phyloP scores from a whole-genome alignment of 2,113 vertebrate species.

The Gadus chalcogrammus region DNA sequence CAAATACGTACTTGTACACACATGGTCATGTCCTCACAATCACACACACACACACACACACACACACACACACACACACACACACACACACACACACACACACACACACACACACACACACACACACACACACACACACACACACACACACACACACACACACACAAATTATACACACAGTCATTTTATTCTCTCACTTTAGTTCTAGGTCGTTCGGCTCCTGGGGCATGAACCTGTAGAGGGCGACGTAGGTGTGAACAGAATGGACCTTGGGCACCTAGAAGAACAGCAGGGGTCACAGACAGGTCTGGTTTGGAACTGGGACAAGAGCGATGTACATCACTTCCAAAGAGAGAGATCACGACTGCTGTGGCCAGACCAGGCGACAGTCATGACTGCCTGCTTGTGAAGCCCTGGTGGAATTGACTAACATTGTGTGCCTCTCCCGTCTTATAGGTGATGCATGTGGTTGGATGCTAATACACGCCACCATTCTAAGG shows the following conservation, averaged over 20 bases:
- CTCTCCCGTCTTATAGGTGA: too few relatives aligned
- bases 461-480: too few relatives aligned
- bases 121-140: not conserved
- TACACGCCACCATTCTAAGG: too few relatives aligned
- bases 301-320: not conserved
- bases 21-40: not conserved
- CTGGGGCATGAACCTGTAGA: slow-evolving; percentile 90
- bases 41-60: not conserved
- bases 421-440: too few relatives aligned
- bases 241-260: slow-evolving; percentile 88
- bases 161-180: slow-evolving; percentile 6
- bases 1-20: not conserved
- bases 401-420: too few relatives aligned
- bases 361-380: not conserved
- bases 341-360: not conserved
- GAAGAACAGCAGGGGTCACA: slow-evolving; percentile 10
- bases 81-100: not conserved
- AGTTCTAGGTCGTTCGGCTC: slow-evolving; percentile 86
- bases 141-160: slow-evolving; percentile 3
- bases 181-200: slow-evolving; percentile 75
- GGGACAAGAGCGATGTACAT: not conserved
- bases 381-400: too few relatives aligned
- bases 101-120: not conserved
- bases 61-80: slow-evolving; percentile 4
- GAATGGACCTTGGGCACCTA: slow-evolving; percentile 70